These are phyloP conservation scores for Rhinolophus ferrumequinum DNA, from an alignment of 2,113 vertebrate species.

Conservation along the genomic window DNA sequence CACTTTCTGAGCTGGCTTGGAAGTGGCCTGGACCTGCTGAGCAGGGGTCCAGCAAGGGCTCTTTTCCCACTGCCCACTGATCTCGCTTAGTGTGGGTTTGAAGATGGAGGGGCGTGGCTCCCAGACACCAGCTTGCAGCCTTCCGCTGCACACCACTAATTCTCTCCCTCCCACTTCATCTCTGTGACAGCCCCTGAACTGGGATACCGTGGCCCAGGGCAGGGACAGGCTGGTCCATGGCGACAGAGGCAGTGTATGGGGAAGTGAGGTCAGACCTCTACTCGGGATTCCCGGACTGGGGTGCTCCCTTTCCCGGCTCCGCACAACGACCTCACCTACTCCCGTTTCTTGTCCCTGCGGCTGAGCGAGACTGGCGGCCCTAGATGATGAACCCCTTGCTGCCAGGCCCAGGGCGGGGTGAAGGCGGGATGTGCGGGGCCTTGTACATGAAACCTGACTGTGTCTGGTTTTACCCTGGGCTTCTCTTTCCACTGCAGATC, in stretches of 20 bases:
- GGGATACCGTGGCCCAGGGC: background rate
- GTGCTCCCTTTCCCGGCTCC: background rate
- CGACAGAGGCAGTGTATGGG: background rate
- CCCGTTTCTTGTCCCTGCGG: background rate
- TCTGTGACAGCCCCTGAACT: background rate
- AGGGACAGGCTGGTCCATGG: fast-evolving
- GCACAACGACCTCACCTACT: background rate
- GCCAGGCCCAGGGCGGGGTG: background rate
- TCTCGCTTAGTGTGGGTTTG: background rate
- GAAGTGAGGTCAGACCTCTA: background rate
- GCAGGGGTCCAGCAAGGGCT: fast-evolving
- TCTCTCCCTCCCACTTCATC: background rate
- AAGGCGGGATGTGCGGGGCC: background rate
- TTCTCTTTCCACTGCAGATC: background rate
- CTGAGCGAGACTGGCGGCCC: background rate
- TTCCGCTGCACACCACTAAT: background rate
- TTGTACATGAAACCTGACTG: background rate
- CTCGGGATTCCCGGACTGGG: background rate
- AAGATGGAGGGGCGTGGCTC: background rate
- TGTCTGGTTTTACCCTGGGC: fast-evolving
- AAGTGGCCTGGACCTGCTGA: background rate
- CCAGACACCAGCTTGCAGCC: background rate
- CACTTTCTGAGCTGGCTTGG: background rate
- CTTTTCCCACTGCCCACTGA: fast-evolving
- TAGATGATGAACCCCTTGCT: background rate